These are phyloP conservation scores for Cheirogaleus major DNA, from an alignment of 2,797 vertebrate genomes.

Conservation along the genomic window DNA sequence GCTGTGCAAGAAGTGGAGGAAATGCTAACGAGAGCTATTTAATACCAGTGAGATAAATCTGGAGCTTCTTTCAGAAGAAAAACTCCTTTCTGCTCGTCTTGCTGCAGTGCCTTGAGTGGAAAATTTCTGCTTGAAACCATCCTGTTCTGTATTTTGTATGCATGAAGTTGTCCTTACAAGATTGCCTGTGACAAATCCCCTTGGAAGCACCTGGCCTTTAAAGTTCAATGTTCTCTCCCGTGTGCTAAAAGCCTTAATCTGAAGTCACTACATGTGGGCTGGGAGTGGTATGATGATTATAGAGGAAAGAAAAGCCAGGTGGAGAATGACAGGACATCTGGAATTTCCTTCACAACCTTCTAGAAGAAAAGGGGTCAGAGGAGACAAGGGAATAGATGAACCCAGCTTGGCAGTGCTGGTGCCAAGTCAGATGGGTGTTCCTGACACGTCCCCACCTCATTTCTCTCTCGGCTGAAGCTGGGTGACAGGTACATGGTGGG, in stretches of 20 bases:
- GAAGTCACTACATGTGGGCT: background rate
- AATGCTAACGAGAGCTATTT: background rate
- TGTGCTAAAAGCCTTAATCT: background rate
- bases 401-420: background rate
- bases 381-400: background rate
- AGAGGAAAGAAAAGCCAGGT: background rate
- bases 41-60: background rate
- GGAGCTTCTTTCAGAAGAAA: no score
- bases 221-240: background rate
- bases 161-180: background rate
- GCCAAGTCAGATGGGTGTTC: no score
- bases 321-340: background rate
- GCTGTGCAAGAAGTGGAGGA: background rate
- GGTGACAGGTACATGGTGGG: no score
- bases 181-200: background rate
- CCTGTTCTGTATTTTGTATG: background rate
- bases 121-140: background rate
- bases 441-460: no score
- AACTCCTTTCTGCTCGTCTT: background rate
- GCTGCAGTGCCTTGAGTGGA: background rate
- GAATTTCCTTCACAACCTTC: background rate
- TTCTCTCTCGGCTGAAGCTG: no score
- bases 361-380: background rate
- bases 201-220: background rate
- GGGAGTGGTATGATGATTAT: background rate